Conservation (phyloP, 2,797 vertebrate species). For the Brotula barbata region DNA sequence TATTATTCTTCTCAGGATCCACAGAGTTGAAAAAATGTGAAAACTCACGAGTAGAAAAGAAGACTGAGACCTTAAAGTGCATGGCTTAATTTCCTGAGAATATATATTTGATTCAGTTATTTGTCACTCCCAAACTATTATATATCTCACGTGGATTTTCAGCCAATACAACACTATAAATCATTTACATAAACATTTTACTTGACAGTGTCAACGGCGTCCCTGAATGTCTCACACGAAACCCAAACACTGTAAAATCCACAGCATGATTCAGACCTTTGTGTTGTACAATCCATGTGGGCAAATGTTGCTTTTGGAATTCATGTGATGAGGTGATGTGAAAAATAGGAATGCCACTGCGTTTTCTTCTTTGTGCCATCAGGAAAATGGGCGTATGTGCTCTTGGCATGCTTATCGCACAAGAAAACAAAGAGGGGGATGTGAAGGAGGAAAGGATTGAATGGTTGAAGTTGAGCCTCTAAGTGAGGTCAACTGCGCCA, state of each 20-base stretch:
- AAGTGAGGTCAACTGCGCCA: neutral
- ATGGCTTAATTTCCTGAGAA: neutral
- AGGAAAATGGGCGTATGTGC: neutral
- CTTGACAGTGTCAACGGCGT: conserved; percentile 4
- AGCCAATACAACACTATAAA: conserved; percentile 14
- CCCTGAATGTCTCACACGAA: neutral
- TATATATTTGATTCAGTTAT: conserved; percentile 38
- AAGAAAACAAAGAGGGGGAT: conserved; percentile 25
- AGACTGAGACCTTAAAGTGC: neutral
- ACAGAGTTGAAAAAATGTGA: conserved; percentile 32
- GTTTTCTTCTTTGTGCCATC: neutral
- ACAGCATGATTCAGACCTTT: conserved; percentile 3
- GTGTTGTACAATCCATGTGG: neutral
- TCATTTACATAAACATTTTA: conserved; percentile 16
- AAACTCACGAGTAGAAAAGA: conserved; percentile 3
- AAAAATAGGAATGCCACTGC: neutral
- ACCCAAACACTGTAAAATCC: conserved; percentile 15
- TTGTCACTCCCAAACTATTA: conserved; percentile 3
- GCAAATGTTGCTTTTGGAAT: conserved; percentile 10
- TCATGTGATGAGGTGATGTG: neutral
- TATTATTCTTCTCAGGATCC: conserved; percentile 60
- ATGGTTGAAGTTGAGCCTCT: neutral
- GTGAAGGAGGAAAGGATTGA: conserved; percentile 21
- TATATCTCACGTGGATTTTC: neutral
- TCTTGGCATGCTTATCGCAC: neutral